Conservation (phyloP, 2,113 vertebrate species). For the Muntiacus muntjak region DNA sequence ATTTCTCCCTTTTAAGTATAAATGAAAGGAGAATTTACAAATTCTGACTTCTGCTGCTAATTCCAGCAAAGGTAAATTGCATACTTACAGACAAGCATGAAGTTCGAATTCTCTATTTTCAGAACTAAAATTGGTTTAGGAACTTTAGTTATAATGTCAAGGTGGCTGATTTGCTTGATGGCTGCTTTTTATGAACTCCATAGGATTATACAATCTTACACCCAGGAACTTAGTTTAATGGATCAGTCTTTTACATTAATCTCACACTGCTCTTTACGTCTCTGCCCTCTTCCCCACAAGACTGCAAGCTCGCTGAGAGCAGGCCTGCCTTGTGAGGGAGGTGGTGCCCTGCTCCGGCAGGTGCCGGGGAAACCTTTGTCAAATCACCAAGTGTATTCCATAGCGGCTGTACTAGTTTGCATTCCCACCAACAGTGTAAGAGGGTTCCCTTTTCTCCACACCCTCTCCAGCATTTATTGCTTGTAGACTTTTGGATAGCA, state of each 20-base stretch:
- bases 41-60: not conserved
- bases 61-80: not conserved
- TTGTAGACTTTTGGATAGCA: no score
- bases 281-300: not conserved
- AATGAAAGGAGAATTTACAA: not conserved
- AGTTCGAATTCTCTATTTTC: constrained; percentile 1
- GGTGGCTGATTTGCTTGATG: not conserved
- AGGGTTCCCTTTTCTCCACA: no score
- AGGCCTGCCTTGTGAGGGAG: not conserved
- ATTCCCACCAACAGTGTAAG: no score
- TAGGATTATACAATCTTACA: not conserved
- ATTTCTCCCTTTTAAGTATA: not conserved
- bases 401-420: no score
- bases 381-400: not conserved
- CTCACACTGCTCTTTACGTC: not conserved
- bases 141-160: not conserved
- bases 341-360: not conserved
- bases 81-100: not conserved
- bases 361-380: not conserved
- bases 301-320: not conserved
- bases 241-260: not conserved
- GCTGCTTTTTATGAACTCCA: constrained; percentile 25
- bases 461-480: no score
- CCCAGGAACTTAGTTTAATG: not conserved
- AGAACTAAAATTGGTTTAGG: not conserved